Evolutionary conservation across 2,797 vertebrate species (phyloP), one percentile per base, ranked within the genome.

Genomic region (Hypotaenidia okinawae): DNA sequence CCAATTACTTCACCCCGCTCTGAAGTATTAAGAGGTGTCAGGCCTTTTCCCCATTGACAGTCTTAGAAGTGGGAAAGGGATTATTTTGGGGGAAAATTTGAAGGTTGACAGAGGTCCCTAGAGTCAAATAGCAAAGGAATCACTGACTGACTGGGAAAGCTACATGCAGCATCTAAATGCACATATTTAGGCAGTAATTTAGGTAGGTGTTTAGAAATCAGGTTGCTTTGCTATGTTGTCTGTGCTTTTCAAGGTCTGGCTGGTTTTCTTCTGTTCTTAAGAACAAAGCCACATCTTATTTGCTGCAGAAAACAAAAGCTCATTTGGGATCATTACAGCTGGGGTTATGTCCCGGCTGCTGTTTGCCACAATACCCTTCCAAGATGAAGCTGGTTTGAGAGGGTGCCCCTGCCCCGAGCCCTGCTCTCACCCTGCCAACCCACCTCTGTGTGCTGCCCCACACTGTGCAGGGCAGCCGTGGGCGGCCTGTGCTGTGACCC

Each of bases 381-480:
- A 30, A 68, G 33, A 45, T 12, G 24, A 73, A 72, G 27, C n/a
- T 32, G 64, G 37, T 80, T 86, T 63, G 41, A 63, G 43, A 57
- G 43, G 45, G n/a, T 87, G 11, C 43, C 17, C 11, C 30, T 1
- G 0, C 45, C 47, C 14, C 1, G 1, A 70, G 23, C 32, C 25
- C 27, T 47, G 41, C 37, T 74, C 32, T 33, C 5, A 0, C 66
- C 55, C 25, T 92, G 59, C 39, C 28, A n/a, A 10, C 25, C 2
- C 2, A 0, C 41, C 66, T 62, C 67, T 87, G 47, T 3, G 0
- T 32, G 17, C 30, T 58, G 32, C 28, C 32, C 24, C 28, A 4
- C 27, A 9, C 32, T 0, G 0, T 0, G 1, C 32, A 33, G 39
- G 62, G 30, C 69, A 69, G 55, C 35, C 0, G 0, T 49, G 62